phyloP scores from a whole-genome alignment of 2,113 vertebrate genomes.

The Glaucomys volans region DNA sequence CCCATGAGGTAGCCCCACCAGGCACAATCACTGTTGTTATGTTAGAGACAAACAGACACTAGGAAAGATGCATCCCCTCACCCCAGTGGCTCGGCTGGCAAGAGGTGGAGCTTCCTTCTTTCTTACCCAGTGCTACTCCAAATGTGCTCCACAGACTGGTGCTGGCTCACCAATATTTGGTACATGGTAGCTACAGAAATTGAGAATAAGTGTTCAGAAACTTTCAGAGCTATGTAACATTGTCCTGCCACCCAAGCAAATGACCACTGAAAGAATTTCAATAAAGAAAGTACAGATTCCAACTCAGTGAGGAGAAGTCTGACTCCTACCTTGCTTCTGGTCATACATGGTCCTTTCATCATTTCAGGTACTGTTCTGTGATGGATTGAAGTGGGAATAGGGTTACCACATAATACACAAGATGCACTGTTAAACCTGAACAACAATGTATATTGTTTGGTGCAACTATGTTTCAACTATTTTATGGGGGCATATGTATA shows the following conservation, averaged over 20 bases:
- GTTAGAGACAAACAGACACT: not conserved
- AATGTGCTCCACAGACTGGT: not conserved
- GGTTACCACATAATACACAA: not conserved
- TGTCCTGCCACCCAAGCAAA: not conserved
- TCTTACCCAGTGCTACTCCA: not conserved
- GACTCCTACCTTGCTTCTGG: not conserved
- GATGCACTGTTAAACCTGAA: not conserved
- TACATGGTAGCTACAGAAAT: not conserved
- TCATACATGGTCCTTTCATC: not conserved
- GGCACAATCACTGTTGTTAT: not conserved
- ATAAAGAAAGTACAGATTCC: not conserved
- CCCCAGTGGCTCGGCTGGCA: not conserved
- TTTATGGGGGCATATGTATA: not conserved
- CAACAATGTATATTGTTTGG: not conserved
- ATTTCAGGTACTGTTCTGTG: not conserved
- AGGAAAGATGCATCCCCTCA: not conserved
- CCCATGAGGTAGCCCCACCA: accelerated
- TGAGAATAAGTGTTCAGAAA: not conserved
- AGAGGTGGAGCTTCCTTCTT: not conserved
- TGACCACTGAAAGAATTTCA: not conserved
- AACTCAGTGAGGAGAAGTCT: too few species aligned
- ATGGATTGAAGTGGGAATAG: not conserved
- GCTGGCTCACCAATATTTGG: not conserved
- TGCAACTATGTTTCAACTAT: not conserved
- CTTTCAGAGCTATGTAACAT: not conserved